Evolutionary conservation across 2,888 invertebrate genomes (phyloP), one percentile per base, ranked within the genome.

Genomic region (Eucriotettix oculatus): DNA sequence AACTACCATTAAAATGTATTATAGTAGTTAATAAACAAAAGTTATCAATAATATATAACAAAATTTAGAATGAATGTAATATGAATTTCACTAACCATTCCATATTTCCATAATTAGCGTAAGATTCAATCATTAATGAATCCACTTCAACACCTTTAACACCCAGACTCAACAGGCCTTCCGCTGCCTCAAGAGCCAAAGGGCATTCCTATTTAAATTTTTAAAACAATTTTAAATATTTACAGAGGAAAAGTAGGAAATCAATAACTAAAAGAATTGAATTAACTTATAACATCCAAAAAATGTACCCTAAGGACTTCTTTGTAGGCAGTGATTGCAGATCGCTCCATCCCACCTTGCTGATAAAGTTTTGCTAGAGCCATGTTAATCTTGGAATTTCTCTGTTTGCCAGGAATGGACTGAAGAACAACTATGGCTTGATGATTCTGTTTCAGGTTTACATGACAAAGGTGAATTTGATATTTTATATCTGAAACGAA

Each of bases 371-470:
- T 83, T 9, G 85, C 90, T 58, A 90, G 71, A 12, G 88, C 82
- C 80, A 89, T 82, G 69, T 90, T 87, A 7, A 89, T 79, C 71
- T 86, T 85, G 0, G 86, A 78, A 29, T 82, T 83, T 60, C 89
- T 75, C 59, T 82, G 79, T 68, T 86, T 84, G 0, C 79, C 81
- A 29, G 84, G 80, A 59, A 80, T 75, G 42, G 76, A 75, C 64
- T 79, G 78, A 48, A 79, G 66, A 61, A 76, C 73, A 52, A 70
- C 69, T 58, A 78, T 72, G 0, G 79, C 89, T 70, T 84, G 80
- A 63, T 78, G 76, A 42, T 76, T 76, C 66, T 85, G 83, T 62
- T 84, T 83, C 64, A 84, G 71, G 64, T 85, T 81, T 1, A 82
- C 73, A 65, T 84, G 78, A 69, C 89, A 89, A 44, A 80, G 72